These are phyloP conservation scores for Lithophane leautieri DNA, from an alignment of 2,888 invertebrate species.

Conservation along the genomic window DNA sequence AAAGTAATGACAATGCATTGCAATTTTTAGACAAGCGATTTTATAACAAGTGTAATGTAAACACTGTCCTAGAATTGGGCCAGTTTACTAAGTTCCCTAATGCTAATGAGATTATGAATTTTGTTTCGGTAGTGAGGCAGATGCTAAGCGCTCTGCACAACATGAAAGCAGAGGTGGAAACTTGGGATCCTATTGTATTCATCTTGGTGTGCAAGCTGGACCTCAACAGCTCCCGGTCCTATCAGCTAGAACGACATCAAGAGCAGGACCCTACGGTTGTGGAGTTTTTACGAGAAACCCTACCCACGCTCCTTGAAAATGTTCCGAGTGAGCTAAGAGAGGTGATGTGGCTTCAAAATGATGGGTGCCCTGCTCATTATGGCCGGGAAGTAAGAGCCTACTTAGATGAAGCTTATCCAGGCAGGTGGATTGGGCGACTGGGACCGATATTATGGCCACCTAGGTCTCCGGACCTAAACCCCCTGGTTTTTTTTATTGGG, in stretches of 20 bases:
- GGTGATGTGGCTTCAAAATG: conserved; percentile 30
- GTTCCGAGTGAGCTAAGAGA: conserved; percentile 24
- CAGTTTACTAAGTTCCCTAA: neutral
- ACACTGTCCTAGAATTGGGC: neutral
- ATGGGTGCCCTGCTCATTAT: conserved; percentile 29
- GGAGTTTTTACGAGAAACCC: conserved; percentile 1
- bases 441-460: conserved; percentile 8
- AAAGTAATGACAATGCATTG: neutral
- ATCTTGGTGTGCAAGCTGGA: neutral
- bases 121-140: neutral
- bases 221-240: neutral
- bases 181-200: neutral
- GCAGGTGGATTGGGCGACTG: conserved; percentile 27
- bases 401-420: conserved; percentile 2
- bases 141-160: neutral
- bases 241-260: neutral
- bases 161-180: neutral
- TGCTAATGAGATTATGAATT: neutral
- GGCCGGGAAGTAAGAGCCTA: conserved; percentile 1
- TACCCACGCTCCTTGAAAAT: conserved; percentile 22
- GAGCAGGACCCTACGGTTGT: neutral
- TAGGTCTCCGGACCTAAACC: neutral
- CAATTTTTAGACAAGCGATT: neutral
- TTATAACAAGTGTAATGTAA: neutral
- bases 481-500: conserved; percentile 28